Base-by-base conservation (phyloP, 2,113 vertebrate genomes). In the Eubucco bourcierii region DNA sequence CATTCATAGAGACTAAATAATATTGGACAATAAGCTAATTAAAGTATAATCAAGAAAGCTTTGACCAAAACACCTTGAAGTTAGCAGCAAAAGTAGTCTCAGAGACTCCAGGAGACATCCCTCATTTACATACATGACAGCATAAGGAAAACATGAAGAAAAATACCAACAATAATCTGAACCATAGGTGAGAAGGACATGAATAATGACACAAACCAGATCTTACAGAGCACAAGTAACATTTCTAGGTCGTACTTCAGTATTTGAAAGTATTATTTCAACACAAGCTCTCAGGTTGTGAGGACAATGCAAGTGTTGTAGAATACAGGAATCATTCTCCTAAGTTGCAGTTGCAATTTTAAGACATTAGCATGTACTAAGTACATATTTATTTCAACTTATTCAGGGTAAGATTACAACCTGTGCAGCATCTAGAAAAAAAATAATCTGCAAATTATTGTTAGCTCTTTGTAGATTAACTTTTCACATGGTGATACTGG, bases 291-390 rank as follows among this genome's bases (percentile, higher is more conserved):
- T 88, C n/a, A 31, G 33, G 50, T 19, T 60, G 31, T 31, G 31
- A 86, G 76, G 70, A 39, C 68, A 86, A 52, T 1, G 2, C 37
- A 56, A 68, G 46, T 13, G 7, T n/a, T 84, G 71, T 14, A 64
- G 58, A 90, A 88, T 12, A 80, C 28, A 93, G 28, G 23, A 94
- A 75, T 10, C 66, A 81, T 53, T 72, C 70, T 72, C 77, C n/a
- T 53, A 34, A 90, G 1, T 4, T 58, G 58, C 58, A 88, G 58
- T 88, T 91, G 75, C 61, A 85, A 37, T 59, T 86, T 61, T 5
- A 72, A 44, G 61, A 80, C 27, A 58, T 17, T 3, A 2, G 15
- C 37, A 63, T n/a, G 34, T 31, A 68, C n/a, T 15, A 52, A 78
- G n/a, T 3, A 81, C 27, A 25, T 39, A 25, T 21, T 86, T 90